Conservation (phyloP, 2,113 vertebrate species). For the Australoheros scitulus region DNA sequence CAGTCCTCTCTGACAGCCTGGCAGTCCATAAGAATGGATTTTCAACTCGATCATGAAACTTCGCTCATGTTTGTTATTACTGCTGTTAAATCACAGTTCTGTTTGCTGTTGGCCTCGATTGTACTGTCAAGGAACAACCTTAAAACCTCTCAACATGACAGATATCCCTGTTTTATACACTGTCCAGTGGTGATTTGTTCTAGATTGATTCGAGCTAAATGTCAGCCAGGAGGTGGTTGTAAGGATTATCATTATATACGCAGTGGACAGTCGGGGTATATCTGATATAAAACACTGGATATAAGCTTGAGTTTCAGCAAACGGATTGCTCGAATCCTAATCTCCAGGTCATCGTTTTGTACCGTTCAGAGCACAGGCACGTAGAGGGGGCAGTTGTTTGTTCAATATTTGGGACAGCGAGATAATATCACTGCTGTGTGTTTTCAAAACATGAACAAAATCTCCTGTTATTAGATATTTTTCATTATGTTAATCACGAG, state of each 20-base stretch:
- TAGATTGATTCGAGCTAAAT: not conserved
- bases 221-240: not conserved
- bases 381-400: not conserved
- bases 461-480: not conserved
- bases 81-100: no score
- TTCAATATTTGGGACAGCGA: not conserved
- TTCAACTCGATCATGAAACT: not conserved
- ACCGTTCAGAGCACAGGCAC: not conserved
- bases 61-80: not conserved
- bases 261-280: not conserved
- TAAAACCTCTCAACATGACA: not conserved
- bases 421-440: not conserved
- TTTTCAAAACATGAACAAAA: not conserved
- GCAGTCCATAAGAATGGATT: not conserved
- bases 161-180: not conserved
- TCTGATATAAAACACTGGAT: not conserved
- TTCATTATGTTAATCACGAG: not conserved
- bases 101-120: not conserved
- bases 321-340: not conserved
- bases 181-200: accelerated
- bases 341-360: not conserved
- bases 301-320: not conserved
- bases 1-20: not conserved
- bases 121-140: not conserved
- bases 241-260: not conserved